Base-by-base conservation (phyloP, 30 jellyfish, hydroid and myxozoan genomes). In the Hydra vulgaris region DNA sequence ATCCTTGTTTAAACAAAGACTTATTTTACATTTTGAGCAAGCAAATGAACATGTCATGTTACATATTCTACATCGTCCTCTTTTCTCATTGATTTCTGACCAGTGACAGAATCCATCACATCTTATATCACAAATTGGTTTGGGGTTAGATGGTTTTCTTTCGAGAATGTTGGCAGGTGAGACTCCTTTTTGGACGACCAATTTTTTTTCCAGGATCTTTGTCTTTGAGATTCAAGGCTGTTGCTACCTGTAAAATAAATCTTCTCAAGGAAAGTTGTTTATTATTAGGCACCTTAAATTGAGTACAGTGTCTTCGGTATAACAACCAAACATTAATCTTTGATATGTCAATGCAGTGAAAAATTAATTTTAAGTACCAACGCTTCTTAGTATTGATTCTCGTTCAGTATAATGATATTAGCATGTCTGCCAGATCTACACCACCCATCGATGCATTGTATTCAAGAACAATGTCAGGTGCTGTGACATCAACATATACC, bases 271-370 rank as follows among this genome's bases (percentile, higher is more conserved):
- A n/a, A n/a, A n/a, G n/a, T n/a, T n/a, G n/a, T n/a, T n/a, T n/a
- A n/a, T n/a, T n/a, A n/a, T 79, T 84, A 54, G 85, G 87, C 26
- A 78, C 26, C 18, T 54, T 75, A 25, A 18, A 24, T 56, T 84
- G 87, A 7, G 77, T 81, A 52, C 94, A 88, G 66, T 88, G 96
- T 53, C 96, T 40, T 24, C 89, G 88, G 71, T 87, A 87, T 27
- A 88, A 71, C 26, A 88, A 84, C 96, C 96, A 87, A 61, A 73
- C 89, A 75, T 84, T 89, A 21, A 80, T 88, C 77, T 89, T 79
- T 15, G 82, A 78, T 56, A 89, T 77, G 61, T 84, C 96, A 26
- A 89, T 84, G 21, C 55, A 24, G 76, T 87, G 94, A 89, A 89
- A 87, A 72, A 87, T 84, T 18, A 87, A 54, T 81, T 87, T 83